Conservation (phyloP, 1,140 invertebrate species). For the Copidosoma floridanum region DNA sequence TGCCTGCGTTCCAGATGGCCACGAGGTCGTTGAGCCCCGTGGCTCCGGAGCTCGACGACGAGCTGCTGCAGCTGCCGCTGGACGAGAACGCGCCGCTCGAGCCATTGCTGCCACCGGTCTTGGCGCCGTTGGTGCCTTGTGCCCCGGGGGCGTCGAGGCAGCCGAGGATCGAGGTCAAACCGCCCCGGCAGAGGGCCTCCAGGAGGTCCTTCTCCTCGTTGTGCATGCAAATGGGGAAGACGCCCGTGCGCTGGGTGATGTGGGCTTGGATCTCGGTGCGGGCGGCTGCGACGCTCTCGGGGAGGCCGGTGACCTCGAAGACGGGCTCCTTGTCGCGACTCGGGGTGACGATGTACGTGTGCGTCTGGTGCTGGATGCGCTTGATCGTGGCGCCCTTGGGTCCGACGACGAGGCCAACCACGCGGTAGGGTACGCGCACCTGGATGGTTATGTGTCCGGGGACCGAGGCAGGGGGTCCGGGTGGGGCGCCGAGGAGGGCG, state of each 20-base stretch:
- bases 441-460: slow-evolving; percentile 95
- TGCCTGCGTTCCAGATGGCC: slow-evolving; percentile 71
- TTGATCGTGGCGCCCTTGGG: slow-evolving; percentile 99
- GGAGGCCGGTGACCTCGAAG: slow-evolving; percentile 96
- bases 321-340: slow-evolving; percentile 97
- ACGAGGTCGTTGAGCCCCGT: slow-evolving; percentile 65
- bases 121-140: slow-evolving; percentile 56
- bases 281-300: slow-evolving; percentile 95
- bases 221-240: slow-evolving; percentile 47
- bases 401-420: slow-evolving; percentile 97
- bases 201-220: slow-evolving; percentile 55
- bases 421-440: slow-evolving; percentile 96
- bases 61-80: slow-evolving; percentile 72
- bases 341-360: slow-evolving; percentile 99
- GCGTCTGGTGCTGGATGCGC: slow-evolving; percentile 97
- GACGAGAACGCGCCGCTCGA: slow-evolving; percentile 64
- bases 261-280: slow-evolving; percentile 96
- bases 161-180: slow-evolving; percentile 55
- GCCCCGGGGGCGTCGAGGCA: slow-evolving; percentile 50
- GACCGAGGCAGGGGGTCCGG: slow-evolving; percentile 76
- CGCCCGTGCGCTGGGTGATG: slow-evolving; percentile 92
- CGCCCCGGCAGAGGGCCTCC: slow-evolving; percentile 57
- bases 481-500: slow-evolving; percentile 59
- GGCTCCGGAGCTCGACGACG: slow-evolving; percentile 64
- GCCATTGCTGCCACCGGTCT: slow-evolving; percentile 42